Percentiles rank a stretch among this genome's conserved stretches.
phyloP scores from a whole-genome alignment of 2,888 invertebrate species.

The Serrognathus titanus region DNA sequence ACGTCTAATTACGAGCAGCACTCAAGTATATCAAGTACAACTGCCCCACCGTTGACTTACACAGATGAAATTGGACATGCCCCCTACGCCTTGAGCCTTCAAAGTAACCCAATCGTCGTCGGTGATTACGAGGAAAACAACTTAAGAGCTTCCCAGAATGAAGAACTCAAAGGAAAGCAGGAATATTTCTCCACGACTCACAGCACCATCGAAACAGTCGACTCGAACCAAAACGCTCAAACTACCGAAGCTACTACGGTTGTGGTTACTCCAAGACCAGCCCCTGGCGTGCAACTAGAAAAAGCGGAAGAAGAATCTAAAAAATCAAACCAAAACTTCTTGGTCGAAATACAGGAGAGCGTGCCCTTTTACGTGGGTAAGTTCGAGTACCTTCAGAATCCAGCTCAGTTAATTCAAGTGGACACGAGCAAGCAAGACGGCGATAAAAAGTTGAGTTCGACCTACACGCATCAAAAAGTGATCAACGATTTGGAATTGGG shows the following conservation, averaged over 20 bases:
- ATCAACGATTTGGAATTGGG: conserved; percentile 9
- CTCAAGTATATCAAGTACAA: conserved; percentile 12
- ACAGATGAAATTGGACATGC: not conserved
- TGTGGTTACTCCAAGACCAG: conserved; percentile 56
- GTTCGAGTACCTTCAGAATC: conserved; percentile 48
- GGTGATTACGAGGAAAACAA: conserved; percentile 38
- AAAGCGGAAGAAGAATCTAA: conserved; percentile 37
- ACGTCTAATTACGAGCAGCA: not conserved
- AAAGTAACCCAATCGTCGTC: conserved; percentile 44
- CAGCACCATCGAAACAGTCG: conserved; percentile 24
- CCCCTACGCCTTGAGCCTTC: conserved; percentile 24
- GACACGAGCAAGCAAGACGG: conserved; percentile 4
- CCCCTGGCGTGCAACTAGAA: conserved; percentile 57
- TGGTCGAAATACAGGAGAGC: conserved; percentile 65
- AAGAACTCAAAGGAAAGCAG: conserved; percentile 29
- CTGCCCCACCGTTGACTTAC: conserved; percentile 2
- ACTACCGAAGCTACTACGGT: conserved; percentile 34
- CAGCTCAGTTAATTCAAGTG: conserved; percentile 27
- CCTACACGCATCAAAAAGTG: not conserved
- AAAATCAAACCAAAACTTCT: conserved; percentile 43
- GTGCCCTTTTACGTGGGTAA: conserved; percentile 54
- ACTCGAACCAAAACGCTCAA: conserved; percentile 12
- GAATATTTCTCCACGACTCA: conserved; percentile 30
- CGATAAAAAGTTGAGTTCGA: not conserved
- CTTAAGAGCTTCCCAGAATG: conserved; percentile 23